Evolutionary conservation across 37 sponge, comb jelly and placozoan genomes (phyloP).

Genomic region (Mnemiopsis leidyi): DNA sequence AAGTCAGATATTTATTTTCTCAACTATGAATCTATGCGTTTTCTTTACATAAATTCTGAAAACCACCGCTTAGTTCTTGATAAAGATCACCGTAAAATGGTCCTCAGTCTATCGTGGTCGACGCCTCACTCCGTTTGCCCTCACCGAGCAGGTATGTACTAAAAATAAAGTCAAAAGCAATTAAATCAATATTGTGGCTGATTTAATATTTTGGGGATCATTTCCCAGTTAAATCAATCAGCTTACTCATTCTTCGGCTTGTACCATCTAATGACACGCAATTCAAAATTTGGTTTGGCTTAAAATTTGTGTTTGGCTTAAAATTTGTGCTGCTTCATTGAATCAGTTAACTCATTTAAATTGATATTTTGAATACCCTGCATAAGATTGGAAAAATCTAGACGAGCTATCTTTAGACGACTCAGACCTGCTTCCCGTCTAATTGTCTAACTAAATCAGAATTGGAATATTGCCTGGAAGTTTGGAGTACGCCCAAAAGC

Average conservation of each 20-base stretch:
- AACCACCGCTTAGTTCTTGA: not conserved
- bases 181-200: not conserved
- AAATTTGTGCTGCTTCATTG: not conserved
- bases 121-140: not conserved
- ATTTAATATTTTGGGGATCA: not conserved
- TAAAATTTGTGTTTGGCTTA: too few relatives aligned
- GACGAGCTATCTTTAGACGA: not conserved
- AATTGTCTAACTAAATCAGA: not conserved
- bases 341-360: not conserved
- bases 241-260: not conserved
- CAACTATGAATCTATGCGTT: not conserved
- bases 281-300: not conserved
- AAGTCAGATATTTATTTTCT: not conserved
- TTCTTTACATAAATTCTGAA: not conserved
- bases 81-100: not conserved
- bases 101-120: not conserved
- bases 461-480: not conserved
- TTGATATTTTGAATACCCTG: not conserved
- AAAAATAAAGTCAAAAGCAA: not conserved
- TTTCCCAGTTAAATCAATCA: not conserved
- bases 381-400: not conserved
- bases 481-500: not conserved
- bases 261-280: not conserved
- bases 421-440: not conserved
- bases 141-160: not conserved